A percentile compares a stretch with the other conserved stretches of the same genome.
Evolutionary conservation across 2,888 invertebrate species (phyloP).

Genomic region (Drosophila formosana): DNA sequence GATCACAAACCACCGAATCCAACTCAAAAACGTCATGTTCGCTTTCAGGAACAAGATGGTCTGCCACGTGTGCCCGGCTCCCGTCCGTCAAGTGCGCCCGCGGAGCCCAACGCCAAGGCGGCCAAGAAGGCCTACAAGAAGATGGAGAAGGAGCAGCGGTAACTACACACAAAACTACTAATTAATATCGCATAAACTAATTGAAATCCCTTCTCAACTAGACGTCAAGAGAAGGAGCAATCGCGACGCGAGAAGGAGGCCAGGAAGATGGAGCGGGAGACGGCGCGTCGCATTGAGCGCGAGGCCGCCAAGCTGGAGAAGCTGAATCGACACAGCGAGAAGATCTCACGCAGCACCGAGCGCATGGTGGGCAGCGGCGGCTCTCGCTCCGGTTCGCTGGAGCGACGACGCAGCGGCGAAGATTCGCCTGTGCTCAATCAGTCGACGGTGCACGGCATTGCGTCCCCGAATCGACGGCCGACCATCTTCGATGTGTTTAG

Average conservation of each 20-base stretch:
- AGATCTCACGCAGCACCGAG: conserved; percentile 85
- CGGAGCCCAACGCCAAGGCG: conserved; percentile 84
- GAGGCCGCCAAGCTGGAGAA: conserved; percentile 85
- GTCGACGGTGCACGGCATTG: conserved; percentile 86
- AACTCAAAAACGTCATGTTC: conserved; percentile 70
- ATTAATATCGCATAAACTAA: not conserved
- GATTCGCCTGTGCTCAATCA: conserved; percentile 85
- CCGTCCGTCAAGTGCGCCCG: conserved; percentile 84
- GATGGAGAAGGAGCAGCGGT: conserved; percentile 85
- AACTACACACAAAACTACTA: conserved; percentile 28
- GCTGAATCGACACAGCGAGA: conserved; percentile 84
- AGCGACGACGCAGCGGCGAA: conserved; percentile 84
- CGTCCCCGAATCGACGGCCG: conserved; percentile 90
- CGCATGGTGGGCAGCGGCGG: conserved; percentile 81
- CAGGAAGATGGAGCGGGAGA: conserved; percentile 84
- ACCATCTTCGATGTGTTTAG: conserved; percentile 93
- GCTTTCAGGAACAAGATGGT: conserved; percentile 84
- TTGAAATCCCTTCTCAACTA: conserved; percentile 21
- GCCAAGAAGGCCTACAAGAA: conserved; percentile 84
- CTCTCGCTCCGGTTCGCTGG: conserved; percentile 85
- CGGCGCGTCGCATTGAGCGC: conserved; percentile 83
- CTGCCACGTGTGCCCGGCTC: conserved; percentile 79
- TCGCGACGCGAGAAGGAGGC: conserved; percentile 84
- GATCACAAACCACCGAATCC: conserved; percentile 27
- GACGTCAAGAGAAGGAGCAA: conserved; percentile 84